Evolutionary conservation across 2,888 invertebrate genomes (phyloP), one percentile per base, ranked within the genome.

Genomic region (Gryllus longicercus): DNA sequence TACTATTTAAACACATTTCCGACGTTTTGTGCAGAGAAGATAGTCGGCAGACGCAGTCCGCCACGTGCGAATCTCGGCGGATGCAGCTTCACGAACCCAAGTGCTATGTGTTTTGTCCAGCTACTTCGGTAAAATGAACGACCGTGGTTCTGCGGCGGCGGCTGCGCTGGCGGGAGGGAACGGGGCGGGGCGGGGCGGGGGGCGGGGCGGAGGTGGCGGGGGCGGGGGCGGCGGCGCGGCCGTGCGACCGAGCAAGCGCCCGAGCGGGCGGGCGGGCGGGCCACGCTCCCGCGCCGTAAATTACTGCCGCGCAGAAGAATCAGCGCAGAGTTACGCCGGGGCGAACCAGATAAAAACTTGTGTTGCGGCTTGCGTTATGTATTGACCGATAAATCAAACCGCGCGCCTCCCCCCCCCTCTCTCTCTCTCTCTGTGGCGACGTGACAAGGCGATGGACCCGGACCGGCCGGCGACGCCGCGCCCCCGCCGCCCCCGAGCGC

Each of bases 331-430:
- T 79, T 79, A 76, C 79, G 79, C 79, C 74, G 76, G 79, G 76
- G 49, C 74, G 79, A 76, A 63, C 63, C 63, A 79, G 79, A 79
- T 79, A 79, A 79, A 79, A 79, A 79, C 76, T 79, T 79, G 79
- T 79, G 74, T 63, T 74, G 76, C 77, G 79, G 74, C 51, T 80
- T 83, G 79, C 82, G 83, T 81, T 81, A 81, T 81, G 81, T 80
- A 81, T 81, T 79, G 81, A 80, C 78, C 81, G 79, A 81, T 81
- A 81, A 81, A 81, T 81, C 81, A 81, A 80, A 81, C 63, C 16
- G 63, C n/a, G 63, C 63, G 63, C 63, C 63, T 14, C 63, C 63
- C 63, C 63, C 1, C 51, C 11, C 51, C 1, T 1, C 16, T 11
- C 51, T 11, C 51, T 16, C 12, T 16, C 63, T n/a, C 63, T 63